Evolutionary conservation across 2,797 vertebrate species (phyloP).

Genomic region (Rhodeus uyekii): DNA sequence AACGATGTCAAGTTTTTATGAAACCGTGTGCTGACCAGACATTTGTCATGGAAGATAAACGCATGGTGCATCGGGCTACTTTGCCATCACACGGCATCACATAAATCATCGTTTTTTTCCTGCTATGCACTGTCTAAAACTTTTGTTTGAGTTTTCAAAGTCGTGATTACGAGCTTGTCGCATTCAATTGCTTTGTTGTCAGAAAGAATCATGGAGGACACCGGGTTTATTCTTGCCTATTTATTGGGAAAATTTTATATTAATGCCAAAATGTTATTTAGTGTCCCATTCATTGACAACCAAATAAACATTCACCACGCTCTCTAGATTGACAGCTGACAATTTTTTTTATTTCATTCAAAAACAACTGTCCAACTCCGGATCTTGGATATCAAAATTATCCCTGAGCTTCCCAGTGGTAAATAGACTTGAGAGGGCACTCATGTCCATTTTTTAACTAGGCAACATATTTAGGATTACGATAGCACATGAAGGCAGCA

Average conservation of each 20-base stretch:
- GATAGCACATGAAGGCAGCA: no score
- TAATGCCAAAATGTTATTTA: background rate
- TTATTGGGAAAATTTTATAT: background rate
- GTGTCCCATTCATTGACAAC: no score
- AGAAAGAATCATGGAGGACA: background rate
- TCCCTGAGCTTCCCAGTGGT: background rate
- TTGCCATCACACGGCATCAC: background rate
- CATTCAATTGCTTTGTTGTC: background rate
- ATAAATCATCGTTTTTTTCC: background rate
- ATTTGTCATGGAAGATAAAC: conserved; percentile 34
- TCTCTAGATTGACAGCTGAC: no score
- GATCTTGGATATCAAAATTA: background rate
- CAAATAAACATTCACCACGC: no score
- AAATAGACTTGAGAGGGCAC: background rate
- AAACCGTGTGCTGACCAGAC: background rate
- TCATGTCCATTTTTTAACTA: background rate
- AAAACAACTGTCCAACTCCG: no score
- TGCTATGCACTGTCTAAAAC: background rate
- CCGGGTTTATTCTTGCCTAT: background rate
- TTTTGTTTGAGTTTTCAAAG: background rate
- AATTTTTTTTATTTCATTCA: no score
- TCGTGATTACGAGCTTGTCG: background rate
- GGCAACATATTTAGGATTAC: no score
- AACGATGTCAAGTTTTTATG: conserved; percentile 1
- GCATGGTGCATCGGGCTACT: background rate